A percentile compares a stretch with the other conserved stretches of the same genome.
These are phyloP conservation scores for Falco biarmicus DNA, from an alignment of 2,797 vertebrate species.

Conservation along the genomic window DNA sequence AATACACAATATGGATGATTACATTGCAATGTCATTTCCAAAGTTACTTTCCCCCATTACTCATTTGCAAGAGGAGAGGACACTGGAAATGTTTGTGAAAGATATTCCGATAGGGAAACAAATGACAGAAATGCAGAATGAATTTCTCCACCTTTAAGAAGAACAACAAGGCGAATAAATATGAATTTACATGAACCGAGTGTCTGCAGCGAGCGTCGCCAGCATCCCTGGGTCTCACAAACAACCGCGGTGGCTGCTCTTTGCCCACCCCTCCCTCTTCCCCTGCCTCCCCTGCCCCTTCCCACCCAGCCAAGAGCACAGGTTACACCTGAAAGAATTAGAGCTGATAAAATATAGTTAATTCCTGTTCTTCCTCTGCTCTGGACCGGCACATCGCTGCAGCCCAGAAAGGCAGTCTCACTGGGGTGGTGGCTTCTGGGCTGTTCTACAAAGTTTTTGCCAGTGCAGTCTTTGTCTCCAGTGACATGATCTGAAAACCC, in stretches of 20 bases:
- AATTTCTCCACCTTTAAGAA: constrained; percentile 56
- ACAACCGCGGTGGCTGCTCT: fast-evolving
- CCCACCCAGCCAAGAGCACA: not conserved
- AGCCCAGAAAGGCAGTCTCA: not conserved
- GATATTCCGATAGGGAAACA: constrained; percentile 50
- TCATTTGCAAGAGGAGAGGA: constrained; percentile 71
- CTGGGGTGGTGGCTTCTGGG: fast-evolving
- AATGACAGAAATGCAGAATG: not conserved
- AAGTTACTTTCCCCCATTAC: constrained; percentile 80
- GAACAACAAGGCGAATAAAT: constrained; percentile 52
- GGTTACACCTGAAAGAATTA: fast-evolving
- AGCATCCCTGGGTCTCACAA: not conserved
- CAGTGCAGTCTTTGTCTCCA: not conserved
- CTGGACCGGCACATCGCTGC: fast-evolving
- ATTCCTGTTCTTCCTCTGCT: not conserved
- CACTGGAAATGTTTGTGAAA: constrained; percentile 32
- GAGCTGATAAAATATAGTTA: fast-evolving
- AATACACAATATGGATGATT: constrained; percentile 83
- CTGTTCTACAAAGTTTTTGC: not conserved
- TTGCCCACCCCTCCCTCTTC: not conserved
- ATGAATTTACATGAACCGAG: not conserved
- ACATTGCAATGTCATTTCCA: constrained; percentile 80
- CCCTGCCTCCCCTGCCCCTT: not conserved
- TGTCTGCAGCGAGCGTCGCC: not conserved
- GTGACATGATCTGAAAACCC: fast-evolving